A percentile compares a stretch with the other conserved stretches of the same genome.
Conservation (phyloP, 2,113 vertebrate species). For the Tiliqua scincoides region DNA sequence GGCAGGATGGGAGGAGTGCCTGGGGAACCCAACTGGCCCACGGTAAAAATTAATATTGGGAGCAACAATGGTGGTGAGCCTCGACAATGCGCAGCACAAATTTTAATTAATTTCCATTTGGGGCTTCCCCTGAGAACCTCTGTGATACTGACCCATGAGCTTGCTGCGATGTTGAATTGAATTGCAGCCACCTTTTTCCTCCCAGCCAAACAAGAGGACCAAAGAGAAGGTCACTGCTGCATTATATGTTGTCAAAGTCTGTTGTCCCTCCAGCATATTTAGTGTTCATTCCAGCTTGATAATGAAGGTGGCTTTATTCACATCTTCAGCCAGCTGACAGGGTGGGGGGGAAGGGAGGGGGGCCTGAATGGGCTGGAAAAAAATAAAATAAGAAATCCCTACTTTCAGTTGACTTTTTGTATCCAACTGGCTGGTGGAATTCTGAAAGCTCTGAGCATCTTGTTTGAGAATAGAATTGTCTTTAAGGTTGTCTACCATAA, state of each 20-base stretch:
- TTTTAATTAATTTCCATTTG: slow-evolving; percentile 97
- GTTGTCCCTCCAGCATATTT: slow-evolving; percentile 78
- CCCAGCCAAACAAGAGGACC: slow-evolving; percentile 78
- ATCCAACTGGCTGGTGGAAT: slow-evolving; percentile 58
- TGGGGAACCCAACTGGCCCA: slow-evolving; percentile 89
- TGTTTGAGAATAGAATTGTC: slow-evolving; percentile 68
- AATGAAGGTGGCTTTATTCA: slow-evolving; percentile 67
- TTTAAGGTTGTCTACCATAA: slow-evolving; percentile 80
- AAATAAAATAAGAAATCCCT: slow-evolving; percentile 54
- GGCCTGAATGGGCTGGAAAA: slow-evolving; percentile 32
- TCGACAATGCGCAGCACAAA: slow-evolving; percentile 87
- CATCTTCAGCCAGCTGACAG: slow-evolving; percentile 74
- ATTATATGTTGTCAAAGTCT: slow-evolving; percentile 80
- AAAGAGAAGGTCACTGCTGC: slow-evolving; percentile 78
- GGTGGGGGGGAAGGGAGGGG: slow-evolving; percentile 7
- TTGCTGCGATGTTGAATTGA: slow-evolving; percentile 80
- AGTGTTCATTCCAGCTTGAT: slow-evolving; percentile 63
- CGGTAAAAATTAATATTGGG: slow-evolving; percentile 89
- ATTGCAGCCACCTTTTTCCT: slow-evolving; percentile 82
- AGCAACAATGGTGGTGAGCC: slow-evolving; percentile 90
- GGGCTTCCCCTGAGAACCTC: slow-evolving; percentile 83
- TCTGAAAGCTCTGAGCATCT: slow-evolving; percentile 72
- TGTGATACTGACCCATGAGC: slow-evolving; percentile 82
- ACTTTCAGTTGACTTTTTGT: slow-evolving; percentile 74
- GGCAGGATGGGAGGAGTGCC: slow-evolving; percentile 83